A percentile compares a stretch with the other conserved stretches of the same genome.
Evolutionary conservation across 2,113 vertebrate genomes (phyloP).

Genomic region (Serinus canaria): DNA sequence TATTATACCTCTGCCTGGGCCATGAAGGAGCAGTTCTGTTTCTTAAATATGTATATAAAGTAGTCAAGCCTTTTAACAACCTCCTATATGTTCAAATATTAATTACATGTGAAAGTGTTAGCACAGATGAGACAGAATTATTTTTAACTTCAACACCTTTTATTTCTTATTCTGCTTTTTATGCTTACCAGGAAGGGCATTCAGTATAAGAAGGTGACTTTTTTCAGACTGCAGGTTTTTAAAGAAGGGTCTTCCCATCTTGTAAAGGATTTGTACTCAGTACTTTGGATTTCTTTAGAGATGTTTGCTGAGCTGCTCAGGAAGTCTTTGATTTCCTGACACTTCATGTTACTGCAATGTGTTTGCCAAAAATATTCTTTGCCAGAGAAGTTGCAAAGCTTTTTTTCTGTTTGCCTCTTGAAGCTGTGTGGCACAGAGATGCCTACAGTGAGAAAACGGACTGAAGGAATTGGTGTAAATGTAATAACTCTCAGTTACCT

Average conservation of each 20-base stretch:
- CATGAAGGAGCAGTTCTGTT: not conserved
- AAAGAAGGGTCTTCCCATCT: constrained; percentile 11
- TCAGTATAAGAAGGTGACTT: constrained; percentile 33
- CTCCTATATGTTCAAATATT: not conserved
- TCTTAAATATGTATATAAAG: not conserved
- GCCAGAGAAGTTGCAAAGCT: constrained; percentile 10
- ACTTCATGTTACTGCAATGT: not conserved
- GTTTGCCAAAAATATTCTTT: constrained; percentile 60
- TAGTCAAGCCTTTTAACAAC: not conserved
- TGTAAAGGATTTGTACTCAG: constrained; percentile 45
- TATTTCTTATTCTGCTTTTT: not conserved
- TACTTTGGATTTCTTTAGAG: constrained; percentile 46
- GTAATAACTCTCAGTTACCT: constrained; percentile 7
- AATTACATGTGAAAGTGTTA: not conserved
- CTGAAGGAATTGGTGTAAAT: constrained; percentile 34
- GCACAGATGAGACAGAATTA: not conserved
- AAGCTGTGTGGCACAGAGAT: constrained; percentile 15
- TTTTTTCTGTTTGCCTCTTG: constrained; percentile 42
- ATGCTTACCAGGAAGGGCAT: not conserved
- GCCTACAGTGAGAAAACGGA: constrained; percentile 29
- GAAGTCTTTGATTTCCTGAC: constrained; percentile 66
- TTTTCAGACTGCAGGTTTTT: constrained; percentile 4
- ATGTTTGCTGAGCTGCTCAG: constrained; percentile 55
- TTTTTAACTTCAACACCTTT: not conserved
- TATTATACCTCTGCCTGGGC: not conserved